A percentile compares a stretch with the other conserved stretches of the same genome.
phyloP scores from a whole-genome alignment of 2,888 invertebrate genomes.

The Drosophila mercatorum region DNA sequence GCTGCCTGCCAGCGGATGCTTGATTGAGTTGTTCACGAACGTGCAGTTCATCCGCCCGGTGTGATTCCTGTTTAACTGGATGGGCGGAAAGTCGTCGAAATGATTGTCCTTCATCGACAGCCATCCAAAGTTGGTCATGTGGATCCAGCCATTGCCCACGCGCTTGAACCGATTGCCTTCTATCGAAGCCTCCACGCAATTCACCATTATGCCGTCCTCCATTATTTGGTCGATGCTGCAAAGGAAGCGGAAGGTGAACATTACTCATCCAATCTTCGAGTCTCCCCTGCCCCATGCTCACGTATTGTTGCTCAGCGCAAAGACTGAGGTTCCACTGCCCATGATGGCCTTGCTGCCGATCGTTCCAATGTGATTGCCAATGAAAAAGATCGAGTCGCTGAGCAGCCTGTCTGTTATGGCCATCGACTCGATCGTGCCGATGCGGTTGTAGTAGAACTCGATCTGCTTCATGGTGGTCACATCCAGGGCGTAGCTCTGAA shows the following conservation, averaged over 20 bases:
- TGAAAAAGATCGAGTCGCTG: slow-evolving; percentile 81
- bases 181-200: slow-evolving; percentile 74
- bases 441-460: slow-evolving; percentile 80
- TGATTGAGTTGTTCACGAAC: slow-evolving; percentile 82
- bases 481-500: slow-evolving; percentile 82
- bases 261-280: background rate
- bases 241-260: slow-evolving; percentile 6
- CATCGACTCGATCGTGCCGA: slow-evolving; percentile 76
- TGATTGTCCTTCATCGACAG: slow-evolving; percentile 80
- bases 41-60: slow-evolving; percentile 70
- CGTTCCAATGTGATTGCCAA: slow-evolving; percentile 79
- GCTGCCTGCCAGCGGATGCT: slow-evolving; percentile 73
- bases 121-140: slow-evolving; percentile 76
- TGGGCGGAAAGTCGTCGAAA: slow-evolving; percentile 77
- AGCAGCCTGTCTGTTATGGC: slow-evolving; percentile 83
- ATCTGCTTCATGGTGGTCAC: slow-evolving; percentile 82
- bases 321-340: slow-evolving; percentile 82
- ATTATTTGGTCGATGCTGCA: slow-evolving; percentile 81
- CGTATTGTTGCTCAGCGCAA: slow-evolving; percentile 81
- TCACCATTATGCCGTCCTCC: slow-evolving; percentile 80
- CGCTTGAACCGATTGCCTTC: slow-evolving; percentile 76
- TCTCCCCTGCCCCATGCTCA: slow-evolving; percentile 52
- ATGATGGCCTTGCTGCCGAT: slow-evolving; percentile 83
- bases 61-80: slow-evolving; percentile 76
- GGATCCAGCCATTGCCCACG: slow-evolving; percentile 80